These are phyloP conservation scores for Camponotus fellah DNA, from an alignment of 2,888 invertebrate species.

Conservation along the genomic window DNA sequence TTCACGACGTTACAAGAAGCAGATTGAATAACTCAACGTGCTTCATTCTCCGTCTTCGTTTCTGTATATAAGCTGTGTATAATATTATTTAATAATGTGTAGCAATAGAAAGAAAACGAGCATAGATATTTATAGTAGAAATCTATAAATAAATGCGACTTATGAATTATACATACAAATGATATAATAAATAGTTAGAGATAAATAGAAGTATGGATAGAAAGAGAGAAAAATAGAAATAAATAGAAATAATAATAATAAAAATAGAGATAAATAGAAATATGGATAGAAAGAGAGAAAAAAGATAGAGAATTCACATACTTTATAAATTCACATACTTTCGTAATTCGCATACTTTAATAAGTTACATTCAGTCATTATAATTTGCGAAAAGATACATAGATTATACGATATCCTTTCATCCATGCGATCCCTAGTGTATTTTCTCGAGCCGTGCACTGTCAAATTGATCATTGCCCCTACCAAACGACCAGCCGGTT, in stretches of 20 bases:
- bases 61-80: neutral
- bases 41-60: neutral
- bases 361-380: neutral
- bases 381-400: constrained; percentile 9
- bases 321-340: neutral
- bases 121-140: neutral
- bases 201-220: neutral
- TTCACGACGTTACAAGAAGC: neutral
- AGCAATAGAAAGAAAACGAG: neutral
- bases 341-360: neutral
- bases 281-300: neutral
- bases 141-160: neutral
- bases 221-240: too few relatives aligned
- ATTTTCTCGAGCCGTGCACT: constrained; percentile 27
- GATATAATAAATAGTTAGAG: neutral
- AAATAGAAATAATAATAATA: too few relatives aligned
- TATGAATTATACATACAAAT: neutral
- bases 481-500: constrained; percentile 39
- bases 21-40: constrained; percentile 8
- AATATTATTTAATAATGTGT: neutral
- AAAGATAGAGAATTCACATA: neutral
- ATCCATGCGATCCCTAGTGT: constrained; percentile 3
- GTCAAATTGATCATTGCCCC: constrained; percentile 63
- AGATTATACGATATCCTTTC: neutral
- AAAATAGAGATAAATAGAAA: neutral